Percentiles rank a stretch among this genome's conserved stretches.
These are phyloP conservation scores for Hippocampus mohnikei DNA, from an alignment of 2,113 vertebrate species.

Conservation along the genomic window DNA sequence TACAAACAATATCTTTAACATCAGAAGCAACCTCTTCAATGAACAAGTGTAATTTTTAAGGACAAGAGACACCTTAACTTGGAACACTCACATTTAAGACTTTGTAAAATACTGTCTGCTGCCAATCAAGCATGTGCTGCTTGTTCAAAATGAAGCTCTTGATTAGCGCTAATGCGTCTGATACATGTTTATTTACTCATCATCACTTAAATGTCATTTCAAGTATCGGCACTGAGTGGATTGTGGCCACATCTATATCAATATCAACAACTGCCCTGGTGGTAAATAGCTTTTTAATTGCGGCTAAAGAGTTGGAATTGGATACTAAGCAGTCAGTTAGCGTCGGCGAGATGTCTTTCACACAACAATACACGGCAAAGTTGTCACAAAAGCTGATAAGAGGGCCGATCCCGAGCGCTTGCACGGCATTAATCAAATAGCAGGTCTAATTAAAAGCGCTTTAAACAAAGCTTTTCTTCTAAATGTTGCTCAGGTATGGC, in stretches of 20 bases:
- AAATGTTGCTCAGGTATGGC: constrained; percentile 99
- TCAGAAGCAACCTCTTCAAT: no score
- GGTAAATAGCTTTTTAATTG: constrained; percentile 78
- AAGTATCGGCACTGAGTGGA: constrained; percentile 48
- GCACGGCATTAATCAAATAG: constrained; percentile 99
- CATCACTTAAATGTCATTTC: constrained; percentile 35
- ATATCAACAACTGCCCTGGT: constrained; percentile 70
- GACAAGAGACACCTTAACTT: neutral
- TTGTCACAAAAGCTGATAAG: constrained; percentile 97
- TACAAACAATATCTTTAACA: no score
- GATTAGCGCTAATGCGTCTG: constrained; percentile 12
- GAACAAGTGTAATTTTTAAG: no score
- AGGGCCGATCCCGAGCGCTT: constrained; percentile 91
- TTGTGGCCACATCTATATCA: constrained; percentile 76
- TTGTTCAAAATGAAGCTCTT: constrained; percentile 9
- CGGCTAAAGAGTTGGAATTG: constrained; percentile 74
- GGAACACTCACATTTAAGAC: neutral
- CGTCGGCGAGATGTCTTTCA: constrained; percentile 85
- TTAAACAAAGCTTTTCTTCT: constrained; percentile 94
- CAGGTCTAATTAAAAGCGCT: constrained; percentile 99
- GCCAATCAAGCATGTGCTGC: neutral
- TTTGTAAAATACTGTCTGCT: neutral
- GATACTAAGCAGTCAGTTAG: constrained; percentile 77
- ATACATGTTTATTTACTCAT: constrained; percentile 38
- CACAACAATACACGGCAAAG: constrained; percentile 89